Conservation (phyloP, 2,797 vertebrate species). For the Arremon aurantiirostris region DNA sequence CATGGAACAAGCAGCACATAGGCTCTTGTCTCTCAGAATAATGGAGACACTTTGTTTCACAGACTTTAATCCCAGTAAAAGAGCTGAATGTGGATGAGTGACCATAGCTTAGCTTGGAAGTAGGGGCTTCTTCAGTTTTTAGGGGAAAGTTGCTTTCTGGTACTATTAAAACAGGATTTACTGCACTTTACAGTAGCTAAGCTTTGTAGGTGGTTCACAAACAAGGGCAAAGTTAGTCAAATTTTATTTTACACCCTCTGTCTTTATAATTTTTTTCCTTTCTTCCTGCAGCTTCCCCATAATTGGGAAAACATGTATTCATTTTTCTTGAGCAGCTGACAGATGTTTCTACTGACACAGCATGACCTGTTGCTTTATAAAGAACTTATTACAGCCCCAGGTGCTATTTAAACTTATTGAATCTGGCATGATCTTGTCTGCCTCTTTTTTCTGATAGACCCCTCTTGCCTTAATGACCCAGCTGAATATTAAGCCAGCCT, state of each 20-base stretch:
- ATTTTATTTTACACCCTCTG: neutral
- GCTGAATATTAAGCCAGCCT: slow-evolving; percentile 41
- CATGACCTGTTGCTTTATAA: slow-evolving; percentile 42
- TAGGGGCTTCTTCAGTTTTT: neutral
- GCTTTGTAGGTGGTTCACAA: neutral
- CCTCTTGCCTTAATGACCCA: slow-evolving; percentile 26
- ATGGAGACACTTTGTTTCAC: neutral
- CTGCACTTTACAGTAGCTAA: neutral
- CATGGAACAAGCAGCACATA: neutral
- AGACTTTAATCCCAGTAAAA: neutral
- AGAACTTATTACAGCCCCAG: slow-evolving; percentile 27
- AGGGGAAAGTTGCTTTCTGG: neutral
- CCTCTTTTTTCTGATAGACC: slow-evolving; percentile 7
- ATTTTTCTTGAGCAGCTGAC: neutral
- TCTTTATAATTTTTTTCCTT: neutral
- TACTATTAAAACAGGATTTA: neutral
- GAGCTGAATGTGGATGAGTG: neutral
- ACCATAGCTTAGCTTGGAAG: neutral
- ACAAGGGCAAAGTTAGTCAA: neutral
- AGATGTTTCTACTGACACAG: slow-evolving; percentile 22
- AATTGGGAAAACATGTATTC: neutral
- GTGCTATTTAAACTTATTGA: slow-evolving; percentile 53
- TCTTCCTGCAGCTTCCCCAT: neutral
- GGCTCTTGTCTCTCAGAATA: neutral
- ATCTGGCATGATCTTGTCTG: slow-evolving; percentile 29